Evolutionary conservation across 1,140 invertebrate species (phyloP).

Genomic region (Grapholita molesta): DNA sequence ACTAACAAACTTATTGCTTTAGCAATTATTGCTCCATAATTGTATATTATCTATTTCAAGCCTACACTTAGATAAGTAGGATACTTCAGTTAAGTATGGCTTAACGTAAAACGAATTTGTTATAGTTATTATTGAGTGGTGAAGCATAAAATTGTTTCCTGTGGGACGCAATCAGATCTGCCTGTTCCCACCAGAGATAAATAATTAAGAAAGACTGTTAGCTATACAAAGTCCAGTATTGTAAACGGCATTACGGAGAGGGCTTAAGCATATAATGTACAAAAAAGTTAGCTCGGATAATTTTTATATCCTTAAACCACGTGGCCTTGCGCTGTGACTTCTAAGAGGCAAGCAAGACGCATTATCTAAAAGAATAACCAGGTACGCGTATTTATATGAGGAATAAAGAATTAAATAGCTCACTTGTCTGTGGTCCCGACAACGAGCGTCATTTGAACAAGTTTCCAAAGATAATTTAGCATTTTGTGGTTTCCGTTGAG

Average conservation of each 20-base stretch:
- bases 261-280: no score
- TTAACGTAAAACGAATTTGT: constrained; percentile 9
- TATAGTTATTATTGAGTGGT: constrained; percentile 21
- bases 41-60: constrained; percentile 14
- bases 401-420: not conserved
- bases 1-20: not conserved
- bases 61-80: constrained; percentile 17
- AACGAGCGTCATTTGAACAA: constrained; percentile 19
- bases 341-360: no score
- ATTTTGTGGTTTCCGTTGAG: constrained; percentile 41
- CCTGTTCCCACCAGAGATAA: not conserved
- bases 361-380: no score
- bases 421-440: constrained; percentile 15
- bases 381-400: not conserved
- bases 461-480: constrained; percentile 39
- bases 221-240: no score
- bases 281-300: no score
- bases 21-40: constrained; percentile 7
- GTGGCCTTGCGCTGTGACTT: no score
- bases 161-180: constrained; percentile 27
- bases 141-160: constrained; percentile 60
- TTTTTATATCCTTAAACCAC: no score
- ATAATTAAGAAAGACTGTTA: not conserved
- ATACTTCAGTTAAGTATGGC: constrained; percentile 9
- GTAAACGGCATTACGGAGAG: not conserved